Base-by-base conservation (phyloP, 2,888 invertebrate species). In the Andrena hattorfiana region DNA sequence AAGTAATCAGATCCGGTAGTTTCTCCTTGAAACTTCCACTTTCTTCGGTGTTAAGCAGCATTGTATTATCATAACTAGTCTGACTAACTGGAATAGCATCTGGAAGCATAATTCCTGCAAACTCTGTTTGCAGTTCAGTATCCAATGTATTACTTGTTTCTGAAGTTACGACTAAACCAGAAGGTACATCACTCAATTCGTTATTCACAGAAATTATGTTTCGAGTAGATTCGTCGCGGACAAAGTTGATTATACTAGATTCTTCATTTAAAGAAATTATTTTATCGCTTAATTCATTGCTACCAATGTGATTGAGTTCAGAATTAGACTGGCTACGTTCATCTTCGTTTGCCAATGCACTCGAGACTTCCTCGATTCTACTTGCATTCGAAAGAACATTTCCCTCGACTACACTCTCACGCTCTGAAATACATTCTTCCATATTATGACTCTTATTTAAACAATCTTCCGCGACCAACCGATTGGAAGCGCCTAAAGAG, bases 1-100 rank as follows among this genome's bases (percentile, higher is more conserved):
- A 92, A 23, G 89, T 85, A 26, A 93, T 84, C 35, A 93, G 78
- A 80, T 93, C 92, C 1, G 93, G 93, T 54, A 93, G 85, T 87
- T 90, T 90, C 56, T 87, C 85, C 56, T 84, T 81, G 42, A 70
- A 60, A 75, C 59, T 87, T 42, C 51, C 13, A 56, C 28, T 59
- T 66, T 73, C 75, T 73, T 79, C 77, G 67, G 35, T 67, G 23
- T 76, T 42, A 76, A 49, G 70, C 67, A 71, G 71, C 42, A 42
- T 60, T 64, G 35, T 77, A 81, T 54, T 77, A 78, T 71, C 68
- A 67, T 70, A 81, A 76, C 28, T 84, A 76, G 64, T 42, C 64
- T 72, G 62, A 67, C 71, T 72, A 78, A 83, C 66, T 78, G 83
- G 85, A 68, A 77, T 81, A 85, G 81, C 83, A 88, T 89, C 89